Evolutionary conservation across 2,797 vertebrate species (phyloP).

Genomic region (Stomatorhinus walkeri): DNA sequence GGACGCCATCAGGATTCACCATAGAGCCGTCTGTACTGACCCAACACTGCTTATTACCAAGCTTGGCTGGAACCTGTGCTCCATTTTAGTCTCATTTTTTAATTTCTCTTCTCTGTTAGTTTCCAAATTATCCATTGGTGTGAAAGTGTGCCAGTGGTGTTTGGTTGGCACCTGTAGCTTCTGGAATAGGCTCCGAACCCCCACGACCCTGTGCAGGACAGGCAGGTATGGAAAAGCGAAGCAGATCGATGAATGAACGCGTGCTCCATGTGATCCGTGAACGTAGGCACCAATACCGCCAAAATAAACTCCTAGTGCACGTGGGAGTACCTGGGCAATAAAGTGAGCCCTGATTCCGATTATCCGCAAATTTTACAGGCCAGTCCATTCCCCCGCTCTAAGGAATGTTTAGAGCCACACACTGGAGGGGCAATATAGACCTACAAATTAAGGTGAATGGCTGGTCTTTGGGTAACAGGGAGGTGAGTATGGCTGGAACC

Average conservation of each 20-base stretch:
- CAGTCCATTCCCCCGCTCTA: not conserved
- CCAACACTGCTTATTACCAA: not conserved
- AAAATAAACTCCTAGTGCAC: not conserved
- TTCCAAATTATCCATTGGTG: not conserved
- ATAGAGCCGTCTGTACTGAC: not conserved
- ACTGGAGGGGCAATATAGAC: not conserved
- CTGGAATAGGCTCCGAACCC: not conserved
- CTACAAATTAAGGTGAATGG: not conserved
- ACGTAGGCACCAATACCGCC: not conserved
- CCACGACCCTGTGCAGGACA: not conserved
- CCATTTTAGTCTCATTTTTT: not conserved
- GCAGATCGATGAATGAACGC: not conserved
- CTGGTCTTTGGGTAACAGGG: not conserved
- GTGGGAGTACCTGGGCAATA: not conserved
- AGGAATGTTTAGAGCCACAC: not conserved
- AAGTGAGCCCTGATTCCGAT: not conserved
- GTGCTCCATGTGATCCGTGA: not conserved
- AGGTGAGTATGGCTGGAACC: not conserved
- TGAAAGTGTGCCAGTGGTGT: not conserved
- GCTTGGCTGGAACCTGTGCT: not conserved
- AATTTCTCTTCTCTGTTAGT: not conserved
- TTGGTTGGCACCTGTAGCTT: not conserved
- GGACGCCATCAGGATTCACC: not conserved
- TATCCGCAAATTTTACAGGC: not conserved
- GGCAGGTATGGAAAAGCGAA: not conserved